phyloP scores from a whole-genome alignment of 2,888 invertebrate genomes.

The Hirudinaria manillensis region DNA sequence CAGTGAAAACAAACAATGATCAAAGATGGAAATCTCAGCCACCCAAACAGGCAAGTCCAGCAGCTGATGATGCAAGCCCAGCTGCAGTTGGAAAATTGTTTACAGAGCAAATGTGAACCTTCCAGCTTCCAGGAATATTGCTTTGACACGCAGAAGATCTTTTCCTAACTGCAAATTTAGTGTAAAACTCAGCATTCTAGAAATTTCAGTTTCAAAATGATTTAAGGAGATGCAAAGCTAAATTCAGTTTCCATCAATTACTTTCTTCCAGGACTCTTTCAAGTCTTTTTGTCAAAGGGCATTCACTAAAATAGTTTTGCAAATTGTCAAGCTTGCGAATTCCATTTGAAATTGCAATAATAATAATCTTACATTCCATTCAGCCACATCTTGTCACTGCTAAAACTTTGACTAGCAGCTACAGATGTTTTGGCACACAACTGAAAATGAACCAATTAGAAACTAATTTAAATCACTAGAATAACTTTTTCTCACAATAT shows the following conservation, averaged over 20 bases:
- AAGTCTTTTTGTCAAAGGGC: slow-evolving; percentile 59
- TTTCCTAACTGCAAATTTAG: slow-evolving; percentile 9
- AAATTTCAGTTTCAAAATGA: background rate
- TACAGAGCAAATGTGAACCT: slow-evolving; percentile 57
- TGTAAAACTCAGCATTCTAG: no score
- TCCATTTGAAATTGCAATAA: background rate
- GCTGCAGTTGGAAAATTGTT: slow-evolving; percentile 99
- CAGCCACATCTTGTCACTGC: slow-evolving; percentile 76
- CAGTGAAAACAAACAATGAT: no score
- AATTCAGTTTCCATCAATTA: slow-evolving; percentile 16
- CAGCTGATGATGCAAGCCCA: slow-evolving; percentile 93
- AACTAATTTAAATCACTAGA: slow-evolving; percentile 8
- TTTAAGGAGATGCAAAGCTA: background rate
- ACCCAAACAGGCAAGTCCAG: slow-evolving; percentile 89
- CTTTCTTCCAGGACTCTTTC: slow-evolving; percentile 68
- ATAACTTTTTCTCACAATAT: slow-evolving; percentile 60
- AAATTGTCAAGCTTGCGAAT: background rate
- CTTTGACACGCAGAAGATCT: slow-evolving; percentile 8
- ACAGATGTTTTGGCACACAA: slow-evolving; percentile 77
- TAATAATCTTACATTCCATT: slow-evolving; percentile 65
- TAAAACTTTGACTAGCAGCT: slow-evolving; percentile 67
- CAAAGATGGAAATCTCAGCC: background rate
- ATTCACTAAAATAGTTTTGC: slow-evolving; percentile 7
- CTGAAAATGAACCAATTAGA: slow-evolving; percentile 37
- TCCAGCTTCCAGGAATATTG: slow-evolving; percentile 38